phyloP scores from a whole-genome alignment of 1,140 invertebrate species.

The Bombus breviceps region DNA sequence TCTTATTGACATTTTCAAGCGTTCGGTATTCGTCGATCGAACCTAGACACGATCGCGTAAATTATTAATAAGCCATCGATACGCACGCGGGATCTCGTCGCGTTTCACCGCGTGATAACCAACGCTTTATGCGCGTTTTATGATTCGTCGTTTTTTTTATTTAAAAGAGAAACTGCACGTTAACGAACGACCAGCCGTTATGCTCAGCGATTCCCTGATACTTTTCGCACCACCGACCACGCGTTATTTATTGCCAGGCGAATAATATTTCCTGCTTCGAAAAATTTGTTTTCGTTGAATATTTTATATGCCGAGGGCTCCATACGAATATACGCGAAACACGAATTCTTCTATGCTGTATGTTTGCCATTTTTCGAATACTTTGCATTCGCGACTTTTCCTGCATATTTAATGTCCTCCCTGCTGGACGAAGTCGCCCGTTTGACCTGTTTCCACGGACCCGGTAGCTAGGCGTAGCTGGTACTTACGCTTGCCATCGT shows the following conservation, averaged over 20 bases:
- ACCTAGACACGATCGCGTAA: not conserved
- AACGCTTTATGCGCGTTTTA: slow-evolving; percentile 18
- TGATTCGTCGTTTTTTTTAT: slow-evolving; percentile 15
- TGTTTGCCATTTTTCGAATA: not conserved
- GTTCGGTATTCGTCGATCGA: not conserved
- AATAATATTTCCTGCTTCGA: not conserved
- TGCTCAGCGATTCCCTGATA: not conserved
- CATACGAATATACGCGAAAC: not conserved
- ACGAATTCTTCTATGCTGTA: not conserved
- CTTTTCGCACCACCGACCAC: not conserved
- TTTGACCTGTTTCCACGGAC: not conserved
- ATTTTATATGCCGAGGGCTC: not conserved
- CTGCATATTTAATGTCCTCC: not conserved
- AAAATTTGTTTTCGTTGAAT: not conserved
- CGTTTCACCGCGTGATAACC: slow-evolving; percentile 15
- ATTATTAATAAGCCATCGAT: slow-evolving; percentile 34
- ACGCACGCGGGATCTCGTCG: not conserved
- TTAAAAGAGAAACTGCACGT: slow-evolving; percentile 1
- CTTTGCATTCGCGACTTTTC: not conserved
- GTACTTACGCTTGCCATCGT: not conserved
- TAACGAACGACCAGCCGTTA: slow-evolving; percentile 16
- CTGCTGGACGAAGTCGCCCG: not conserved
- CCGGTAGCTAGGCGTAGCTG: not conserved
- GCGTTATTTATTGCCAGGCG: not conserved
- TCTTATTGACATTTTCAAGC: slow-evolving; percentile 23